Conservation (phyloP, 2,113 vertebrate species). For the Lophotis ruficrista region DNA sequence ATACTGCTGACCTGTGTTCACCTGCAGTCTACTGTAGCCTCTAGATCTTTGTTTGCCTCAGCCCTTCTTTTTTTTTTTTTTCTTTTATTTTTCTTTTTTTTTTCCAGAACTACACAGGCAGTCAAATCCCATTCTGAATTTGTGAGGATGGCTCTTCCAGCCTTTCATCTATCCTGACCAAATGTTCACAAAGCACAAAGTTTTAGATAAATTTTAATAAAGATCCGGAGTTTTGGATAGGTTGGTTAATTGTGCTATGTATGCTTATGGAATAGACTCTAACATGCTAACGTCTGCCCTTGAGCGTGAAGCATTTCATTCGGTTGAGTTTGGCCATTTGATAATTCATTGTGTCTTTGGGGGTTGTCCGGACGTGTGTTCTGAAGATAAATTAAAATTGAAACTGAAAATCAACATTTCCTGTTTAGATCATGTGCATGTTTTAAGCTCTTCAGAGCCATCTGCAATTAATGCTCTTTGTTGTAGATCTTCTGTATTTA, state of each 20-base stretch:
- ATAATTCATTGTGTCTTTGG: not conserved
- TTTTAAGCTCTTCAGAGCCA: constrained; percentile 19
- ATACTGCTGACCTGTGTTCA: not conserved
- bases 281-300: not conserved
- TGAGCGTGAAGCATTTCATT: not conserved
- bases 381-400: constrained; percentile 5
- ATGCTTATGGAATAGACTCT: not conserved
- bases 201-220: not conserved
- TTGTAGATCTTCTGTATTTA: constrained; percentile 59
- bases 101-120: not conserved
- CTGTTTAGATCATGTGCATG: not conserved
- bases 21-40: not conserved
- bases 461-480: constrained; percentile 53
- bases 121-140: not conserved
- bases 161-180: not conserved
- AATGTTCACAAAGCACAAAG: not conserved
- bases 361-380: not conserved
- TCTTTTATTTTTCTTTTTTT: not conserved
- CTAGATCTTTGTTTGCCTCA: not conserved
- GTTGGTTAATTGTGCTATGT: not conserved
- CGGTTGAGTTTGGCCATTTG: not conserved
- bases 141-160: not conserved
- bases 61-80: too few species aligned
- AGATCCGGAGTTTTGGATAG: not conserved
- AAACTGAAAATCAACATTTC: constrained; percentile 18